Conservation (phyloP, 2,797 vertebrate species). For the Passerculus sandwichensis region DNA sequence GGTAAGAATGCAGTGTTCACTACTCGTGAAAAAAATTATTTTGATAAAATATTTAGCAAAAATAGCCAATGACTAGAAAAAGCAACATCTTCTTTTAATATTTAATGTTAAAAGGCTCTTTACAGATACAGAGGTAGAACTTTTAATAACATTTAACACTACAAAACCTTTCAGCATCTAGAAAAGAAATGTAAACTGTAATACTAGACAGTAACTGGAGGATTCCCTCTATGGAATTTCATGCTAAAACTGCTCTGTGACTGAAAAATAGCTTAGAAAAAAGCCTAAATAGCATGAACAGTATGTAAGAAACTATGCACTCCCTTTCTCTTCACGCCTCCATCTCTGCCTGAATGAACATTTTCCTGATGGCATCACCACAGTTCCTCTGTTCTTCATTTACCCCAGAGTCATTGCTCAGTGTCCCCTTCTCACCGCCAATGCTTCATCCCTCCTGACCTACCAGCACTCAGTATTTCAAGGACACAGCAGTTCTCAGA, state of each 20-base stretch:
- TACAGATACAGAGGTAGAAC: background rate
- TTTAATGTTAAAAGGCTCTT: slow-evolving; percentile 1
- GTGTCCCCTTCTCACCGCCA: background rate
- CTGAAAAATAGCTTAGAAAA: background rate
- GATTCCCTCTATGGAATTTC: background rate
- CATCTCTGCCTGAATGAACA: background rate
- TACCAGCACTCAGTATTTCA: background rate
- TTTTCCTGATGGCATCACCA: background rate
- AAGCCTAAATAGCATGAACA: background rate
- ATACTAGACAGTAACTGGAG: background rate
- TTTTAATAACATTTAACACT: slow-evolving; percentile 30
- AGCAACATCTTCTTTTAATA: background rate
- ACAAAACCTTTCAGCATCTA: slow-evolving; percentile 2
- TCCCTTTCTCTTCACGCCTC: background rate
- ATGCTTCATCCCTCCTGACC: background rate
- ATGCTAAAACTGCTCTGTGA: background rate
- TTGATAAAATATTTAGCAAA: slow-evolving; percentile 37
- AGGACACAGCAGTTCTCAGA: background rate
- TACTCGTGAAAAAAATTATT: background rate
- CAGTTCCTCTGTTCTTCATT: background rate
- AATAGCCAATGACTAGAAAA: background rate
- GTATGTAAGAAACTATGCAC: fast-evolving
- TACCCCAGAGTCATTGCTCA: background rate
- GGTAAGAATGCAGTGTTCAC: background rate
- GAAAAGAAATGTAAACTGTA: background rate